These are phyloP conservation scores for Wasmannia auropunctata DNA, from an alignment of 1,140 invertebrate species.

Conservation along the genomic window DNA sequence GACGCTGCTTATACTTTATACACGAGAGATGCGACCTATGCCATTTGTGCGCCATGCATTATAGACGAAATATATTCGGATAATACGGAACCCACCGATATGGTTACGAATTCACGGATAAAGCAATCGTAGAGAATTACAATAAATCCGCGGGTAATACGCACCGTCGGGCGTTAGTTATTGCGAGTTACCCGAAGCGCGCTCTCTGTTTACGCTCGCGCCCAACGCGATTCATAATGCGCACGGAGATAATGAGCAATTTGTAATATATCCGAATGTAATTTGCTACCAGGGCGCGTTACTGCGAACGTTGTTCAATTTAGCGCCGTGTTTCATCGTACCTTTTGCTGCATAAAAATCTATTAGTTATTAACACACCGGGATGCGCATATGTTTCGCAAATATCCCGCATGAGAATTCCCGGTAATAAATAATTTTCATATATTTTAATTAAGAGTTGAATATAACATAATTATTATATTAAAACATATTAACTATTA, in stretches of 20 bases:
- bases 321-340: slow-evolving; percentile 50
- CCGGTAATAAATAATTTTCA: slow-evolving; percentile 39
- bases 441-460: slow-evolving; percentile 40
- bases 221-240: slow-evolving; percentile 81
- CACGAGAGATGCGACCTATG: slow-evolving; percentile 68
- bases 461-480: slow-evolving; percentile 17
- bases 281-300: slow-evolving; percentile 67
- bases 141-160: slow-evolving; percentile 84
- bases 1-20: slow-evolving; percentile 60
- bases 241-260: slow-evolving; percentile 84
- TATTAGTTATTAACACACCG: slow-evolving; percentile 57
- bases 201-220: slow-evolving; percentile 79
- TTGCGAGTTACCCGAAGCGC: slow-evolving; percentile 80
- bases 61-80: slow-evolving; percentile 72
- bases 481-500: slow-evolving; percentile 10
- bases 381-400: neutral
- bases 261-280: slow-evolving; percentile 83
- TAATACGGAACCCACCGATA: slow-evolving; percentile 69
- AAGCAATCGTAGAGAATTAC: slow-evolving; percentile 84
- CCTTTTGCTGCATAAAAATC: slow-evolving; percentile 53
- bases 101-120: slow-evolving; percentile 78
- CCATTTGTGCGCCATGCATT: slow-evolving; percentile 70
- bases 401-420: slow-evolving; percentile 10
- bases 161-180: slow-evolving; percentile 80
- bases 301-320: slow-evolving; percentile 70